Percentiles rank a stretch among this genome's conserved stretches.
These are phyloP conservation scores for Diachasmimorpha longicaudata DNA, from an alignment of 1,140 invertebrate species.

Conservation along the genomic window DNA sequence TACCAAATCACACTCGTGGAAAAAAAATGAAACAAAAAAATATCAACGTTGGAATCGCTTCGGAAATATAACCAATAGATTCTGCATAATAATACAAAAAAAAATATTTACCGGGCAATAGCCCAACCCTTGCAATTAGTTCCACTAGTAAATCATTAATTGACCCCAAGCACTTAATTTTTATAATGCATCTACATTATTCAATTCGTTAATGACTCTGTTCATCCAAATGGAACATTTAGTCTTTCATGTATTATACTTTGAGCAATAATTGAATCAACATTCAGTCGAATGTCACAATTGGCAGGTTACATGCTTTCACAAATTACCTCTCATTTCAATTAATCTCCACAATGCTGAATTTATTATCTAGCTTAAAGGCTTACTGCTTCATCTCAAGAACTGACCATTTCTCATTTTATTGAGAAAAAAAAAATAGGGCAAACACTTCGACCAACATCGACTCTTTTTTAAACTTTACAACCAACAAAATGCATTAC, in stretches of 20 bases:
- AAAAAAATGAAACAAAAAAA: not conserved
- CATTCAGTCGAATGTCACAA: slow-evolving; percentile 21
- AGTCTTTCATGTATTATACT: not conserved
- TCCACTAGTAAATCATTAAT: too few species aligned
- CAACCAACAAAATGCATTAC: too few species aligned
- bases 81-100: too few species aligned
- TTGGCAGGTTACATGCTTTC: slow-evolving; percentile 28
- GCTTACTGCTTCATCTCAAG: slow-evolving; percentile 39
- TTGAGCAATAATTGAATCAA: slow-evolving; percentile 26
- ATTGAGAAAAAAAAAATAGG: not conserved
- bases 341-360: slow-evolving; percentile 20
- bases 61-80: too few species aligned
- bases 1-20: not conserved
- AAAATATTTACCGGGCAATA: too few species aligned
- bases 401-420: not conserved
- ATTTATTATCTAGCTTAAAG: slow-evolving; percentile 42
- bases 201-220: not conserved
- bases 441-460: not conserved
- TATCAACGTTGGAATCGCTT: not conserved
- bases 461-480: not conserved
- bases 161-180: not conserved
- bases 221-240: not conserved
- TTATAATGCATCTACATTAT: slow-evolving; percentile 1
- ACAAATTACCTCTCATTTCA: slow-evolving; percentile 20
- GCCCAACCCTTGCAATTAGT: too few species aligned